These are phyloP conservation scores for Thunnus thynnus DNA, from an alignment of 2,113 vertebrate genomes.

Conservation along the genomic window DNA sequence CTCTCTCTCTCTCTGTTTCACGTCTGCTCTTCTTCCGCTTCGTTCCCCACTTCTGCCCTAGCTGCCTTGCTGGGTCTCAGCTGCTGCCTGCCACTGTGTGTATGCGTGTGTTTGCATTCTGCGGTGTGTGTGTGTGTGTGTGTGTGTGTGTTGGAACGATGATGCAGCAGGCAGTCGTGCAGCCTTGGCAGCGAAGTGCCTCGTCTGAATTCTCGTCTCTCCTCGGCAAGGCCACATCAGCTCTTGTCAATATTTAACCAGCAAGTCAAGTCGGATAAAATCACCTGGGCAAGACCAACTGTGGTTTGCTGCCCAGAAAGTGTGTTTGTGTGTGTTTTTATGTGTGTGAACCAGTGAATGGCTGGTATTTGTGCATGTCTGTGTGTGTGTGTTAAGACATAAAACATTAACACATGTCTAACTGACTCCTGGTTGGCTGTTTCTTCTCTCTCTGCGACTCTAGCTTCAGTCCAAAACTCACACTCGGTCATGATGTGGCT, in stretches of 20 bases:
- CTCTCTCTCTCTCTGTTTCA: neutral
- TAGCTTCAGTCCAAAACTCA: slow-evolving; percentile 25
- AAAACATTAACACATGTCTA: slow-evolving; percentile 56
- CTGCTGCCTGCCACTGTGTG: slow-evolving; percentile 66
- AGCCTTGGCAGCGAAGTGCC: slow-evolving; percentile 64
- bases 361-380: slow-evolving; percentile 11
- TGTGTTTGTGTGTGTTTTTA: slow-evolving; percentile 27
- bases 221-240: slow-evolving; percentile 55
- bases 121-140: slow-evolving; percentile 23
- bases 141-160: slow-evolving; percentile 49
- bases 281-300: slow-evolving; percentile 77
- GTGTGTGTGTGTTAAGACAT: slow-evolving; percentile 30
- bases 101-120: slow-evolving; percentile 46
- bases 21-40: slow-evolving; percentile 61
- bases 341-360: slow-evolving; percentile 30
- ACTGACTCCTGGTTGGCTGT: slow-evolving; percentile 7
- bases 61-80: slow-evolving; percentile 66
- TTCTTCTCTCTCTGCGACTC: slow-evolving; percentile 7
- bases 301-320: slow-evolving; percentile 58
- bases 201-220: slow-evolving; percentile 52
- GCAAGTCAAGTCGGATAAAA: slow-evolving; percentile 84
- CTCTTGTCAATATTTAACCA: slow-evolving; percentile 91
- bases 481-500: slow-evolving; percentile 29
- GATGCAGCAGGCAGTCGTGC: slow-evolving; percentile 69
- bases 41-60: slow-evolving; percentile 66